Evolutionary conservation across 1,140 invertebrate genomes (phyloP), one percentile per base, ranked within the genome.

Genomic region (Neuroterus valhalla): DNA sequence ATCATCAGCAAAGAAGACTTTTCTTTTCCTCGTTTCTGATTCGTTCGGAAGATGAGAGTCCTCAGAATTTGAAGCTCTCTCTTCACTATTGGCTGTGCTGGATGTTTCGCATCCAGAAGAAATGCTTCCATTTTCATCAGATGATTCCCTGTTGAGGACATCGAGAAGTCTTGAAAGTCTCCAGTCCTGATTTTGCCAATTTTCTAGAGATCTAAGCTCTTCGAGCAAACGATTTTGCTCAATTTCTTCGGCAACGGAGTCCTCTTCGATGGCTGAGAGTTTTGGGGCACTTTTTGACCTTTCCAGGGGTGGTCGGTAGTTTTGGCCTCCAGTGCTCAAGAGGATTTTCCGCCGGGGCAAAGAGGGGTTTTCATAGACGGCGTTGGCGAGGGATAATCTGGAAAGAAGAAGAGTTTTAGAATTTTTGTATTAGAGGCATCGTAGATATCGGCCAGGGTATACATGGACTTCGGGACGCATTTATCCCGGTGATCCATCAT

Each of bases 221-320:
- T 90, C 89, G 19, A 89, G 77, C 10, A 90, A 76, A 15, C 87
- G 83, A 52, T 89, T 83, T 44, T 90, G 88, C 50, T 94, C 93
- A 71, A 95, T 94, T 70, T 96, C 95, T 82, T 96, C 94, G 84
- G 96, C 95, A 70, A 96, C 96, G 15, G 94, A 92, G 72, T 95
- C 95, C 89, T 99, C 98, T 84, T 98, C 96, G 76, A 99, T 99
- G 26, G 96, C 94, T 70, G 95, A 96, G 2, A 99, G 90, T 86
- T 98, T 98, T 0, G 98, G 98, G 6, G 98, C 98, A 45, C 96
- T 97, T 87, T 98, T 98, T 0, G 97, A 98, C 74, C 97, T 93
- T 86, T 98, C 97, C 66, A 99, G 86, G 0, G 98, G 98, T 3
- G 98, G 98, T 74, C 96, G 91, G 84, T 96, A 96, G 82, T 96